Evolutionary conservation across 2,113 vertebrate genomes (phyloP).

Genomic region (Mixornis gularis): DNA sequence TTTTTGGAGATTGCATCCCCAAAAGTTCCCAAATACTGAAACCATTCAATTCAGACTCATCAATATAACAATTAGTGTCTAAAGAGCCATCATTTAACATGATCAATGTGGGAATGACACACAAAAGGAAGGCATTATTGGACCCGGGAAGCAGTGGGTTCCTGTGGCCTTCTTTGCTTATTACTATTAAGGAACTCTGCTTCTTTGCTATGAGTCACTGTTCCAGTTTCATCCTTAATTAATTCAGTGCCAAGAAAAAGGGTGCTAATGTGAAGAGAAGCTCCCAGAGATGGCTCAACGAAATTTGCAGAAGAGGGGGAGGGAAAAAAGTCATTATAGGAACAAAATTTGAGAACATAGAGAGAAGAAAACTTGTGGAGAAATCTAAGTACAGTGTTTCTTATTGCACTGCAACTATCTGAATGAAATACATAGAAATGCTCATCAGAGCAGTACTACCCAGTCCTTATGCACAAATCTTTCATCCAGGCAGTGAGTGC

Average conservation of each 20-base stretch:
- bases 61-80: not conserved
- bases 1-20: not conserved
- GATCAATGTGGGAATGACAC: not conserved
- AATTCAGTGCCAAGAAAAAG: constrained; percentile 14
- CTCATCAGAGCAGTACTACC: fast-evolving
- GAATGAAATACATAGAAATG: not conserved
- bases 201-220: constrained; percentile 31
- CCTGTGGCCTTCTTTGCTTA: not conserved
- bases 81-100: not conserved
- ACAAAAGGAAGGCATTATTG: not conserved
- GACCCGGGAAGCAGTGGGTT: not conserved
- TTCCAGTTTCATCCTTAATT: constrained; percentile 42
- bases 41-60: not conserved
- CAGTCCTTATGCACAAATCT: fast-evolving
- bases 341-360: not conserved
- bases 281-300: not conserved
- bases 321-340: not conserved
- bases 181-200: constrained; percentile 18
- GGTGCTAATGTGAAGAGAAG: not conserved
- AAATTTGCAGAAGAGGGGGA: not conserved
- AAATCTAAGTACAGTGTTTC: not conserved
- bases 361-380: not conserved
- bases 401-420: not conserved
- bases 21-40: not conserved
- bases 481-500: not conserved